phyloP scores from a whole-genome alignment of 2,888 invertebrate genomes.

The Trichacis sp. region DNA sequence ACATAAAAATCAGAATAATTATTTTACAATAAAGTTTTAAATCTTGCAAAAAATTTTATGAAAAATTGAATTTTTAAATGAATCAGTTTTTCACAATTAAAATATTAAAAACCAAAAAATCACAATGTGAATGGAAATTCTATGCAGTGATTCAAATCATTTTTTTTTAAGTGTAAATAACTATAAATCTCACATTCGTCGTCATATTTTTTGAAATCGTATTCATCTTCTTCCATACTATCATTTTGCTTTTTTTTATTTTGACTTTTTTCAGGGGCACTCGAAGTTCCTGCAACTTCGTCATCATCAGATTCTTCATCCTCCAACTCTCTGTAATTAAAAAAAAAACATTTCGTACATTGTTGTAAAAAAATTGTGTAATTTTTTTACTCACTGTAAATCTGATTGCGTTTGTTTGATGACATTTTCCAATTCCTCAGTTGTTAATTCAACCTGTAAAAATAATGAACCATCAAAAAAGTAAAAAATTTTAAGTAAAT shows the following conservation, averaged over 20 bases:
- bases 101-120: too few relatives aligned
- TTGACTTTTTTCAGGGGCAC: conserved; percentile 48
- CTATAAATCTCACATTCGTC: conserved; percentile 73
- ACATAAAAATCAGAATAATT: too few relatives aligned
- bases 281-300: not conserved
- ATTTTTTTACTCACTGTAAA: conserved; percentile 75
- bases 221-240: conserved; percentile 73
- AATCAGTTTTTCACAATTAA: too few relatives aligned
- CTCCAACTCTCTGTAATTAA: conserved; percentile 44
- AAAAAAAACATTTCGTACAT: too few relatives aligned
- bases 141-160: too few relatives aligned
- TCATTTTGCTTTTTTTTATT: conserved; percentile 27
- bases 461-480: conserved; percentile 24
- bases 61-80: too few relatives aligned
- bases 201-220: conserved; percentile 81
- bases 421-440: conserved; percentile 80
- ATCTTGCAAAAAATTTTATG: too few relatives aligned
- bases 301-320: conserved; percentile 14
- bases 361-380: too few relatives aligned
- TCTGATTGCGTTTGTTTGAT: conserved; percentile 80
- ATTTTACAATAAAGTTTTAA: too few relatives aligned
- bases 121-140: too few relatives aligned
- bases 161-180: too few relatives aligned
- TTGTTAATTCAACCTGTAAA: conserved; percentile 79
- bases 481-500: too few relatives aligned